Percentiles rank a stretch among this genome's conserved stretches.
Conservation (phyloP, 1,140 invertebrate species). For the Drosophila pruinosa region DNA sequence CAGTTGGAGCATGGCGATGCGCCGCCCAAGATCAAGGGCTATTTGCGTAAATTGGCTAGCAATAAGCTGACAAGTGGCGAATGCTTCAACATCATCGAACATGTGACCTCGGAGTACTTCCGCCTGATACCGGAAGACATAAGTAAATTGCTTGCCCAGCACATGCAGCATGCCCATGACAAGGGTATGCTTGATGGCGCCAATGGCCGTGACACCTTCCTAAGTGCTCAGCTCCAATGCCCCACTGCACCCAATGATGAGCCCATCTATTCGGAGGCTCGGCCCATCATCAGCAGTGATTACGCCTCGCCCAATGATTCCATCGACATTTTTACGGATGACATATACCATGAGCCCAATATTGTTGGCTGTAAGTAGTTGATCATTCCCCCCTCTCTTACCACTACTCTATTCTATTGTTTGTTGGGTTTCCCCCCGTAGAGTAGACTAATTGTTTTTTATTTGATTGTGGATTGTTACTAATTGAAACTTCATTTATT, state of each 20-base stretch:
- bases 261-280: no score
- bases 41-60: constrained; percentile 13
- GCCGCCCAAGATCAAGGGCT: not conserved
- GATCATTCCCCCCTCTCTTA: not conserved
- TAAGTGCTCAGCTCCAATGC: not conserved
- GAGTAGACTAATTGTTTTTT: not conserved
- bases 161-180: constrained; percentile 39
- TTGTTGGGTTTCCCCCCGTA: not conserved
- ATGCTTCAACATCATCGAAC: not conserved
- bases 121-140: not conserved
- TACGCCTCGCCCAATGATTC: no score
- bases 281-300: no score
- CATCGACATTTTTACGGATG: not conserved
- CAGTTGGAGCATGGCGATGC: not conserved
- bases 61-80: not conserved
- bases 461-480: not conserved
- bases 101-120: not conserved
- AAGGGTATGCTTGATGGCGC: not conserved
- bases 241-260: no score
- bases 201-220: not conserved
- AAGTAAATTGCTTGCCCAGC: constrained; percentile 46
- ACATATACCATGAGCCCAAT: no score
- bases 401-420: no score
- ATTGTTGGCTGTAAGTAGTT: not conserved
- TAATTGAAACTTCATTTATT: not conserved